Evolutionary conservation across 2,797 vertebrate genomes (phyloP), one percentile per base, ranked within the genome.

Genomic region (Sebastes hubbsi): DNA sequence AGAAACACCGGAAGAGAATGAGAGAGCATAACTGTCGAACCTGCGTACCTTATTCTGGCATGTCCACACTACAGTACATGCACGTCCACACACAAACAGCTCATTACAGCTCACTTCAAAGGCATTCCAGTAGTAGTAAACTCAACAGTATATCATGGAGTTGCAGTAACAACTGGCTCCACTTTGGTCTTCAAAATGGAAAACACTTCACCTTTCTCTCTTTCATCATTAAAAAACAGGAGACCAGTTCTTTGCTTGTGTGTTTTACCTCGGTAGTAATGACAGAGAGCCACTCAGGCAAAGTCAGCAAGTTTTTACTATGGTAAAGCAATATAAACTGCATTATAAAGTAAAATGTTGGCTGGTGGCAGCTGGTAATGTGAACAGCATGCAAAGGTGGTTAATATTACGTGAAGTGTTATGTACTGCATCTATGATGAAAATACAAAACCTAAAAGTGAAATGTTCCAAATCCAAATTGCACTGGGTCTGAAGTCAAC

Each of bases 21-120:
- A 60, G 22, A 75, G 4, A 38, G 56, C 1, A 2, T 20, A 30
- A 42, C 52, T 27, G 71, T 20, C 46, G 9, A 68, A 61, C 34
- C 38, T 42, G 25, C 1, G 7, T 65, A 55, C 36, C 46, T 72
- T 36, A 68, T 22, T 61, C 71, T 68, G 60, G 25, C 72, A 75
- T 30, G 60, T 56, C 5, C n/a, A 54, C 81, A 67, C 72, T 27
- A 66, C 60, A 80, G 25, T 38, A 70, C 49, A 68, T 46, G 60
- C 9, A 61, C 74, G 55, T 55, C 18, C 36, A 74, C 38, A 73
- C 64, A 75, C 54, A 78, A 75, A 75, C 67, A 61, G 38, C 82
- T 88, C 84, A 87, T 89, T 88, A 90, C 60, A 2, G 3, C 52
- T 69, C 49, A 75, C 61, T 92, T 93, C 88, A 93, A 92, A 94